These are phyloP conservation scores for Gymnogyps californianus DNA, from an alignment of 2,113 vertebrate species.

Conservation along the genomic window DNA sequence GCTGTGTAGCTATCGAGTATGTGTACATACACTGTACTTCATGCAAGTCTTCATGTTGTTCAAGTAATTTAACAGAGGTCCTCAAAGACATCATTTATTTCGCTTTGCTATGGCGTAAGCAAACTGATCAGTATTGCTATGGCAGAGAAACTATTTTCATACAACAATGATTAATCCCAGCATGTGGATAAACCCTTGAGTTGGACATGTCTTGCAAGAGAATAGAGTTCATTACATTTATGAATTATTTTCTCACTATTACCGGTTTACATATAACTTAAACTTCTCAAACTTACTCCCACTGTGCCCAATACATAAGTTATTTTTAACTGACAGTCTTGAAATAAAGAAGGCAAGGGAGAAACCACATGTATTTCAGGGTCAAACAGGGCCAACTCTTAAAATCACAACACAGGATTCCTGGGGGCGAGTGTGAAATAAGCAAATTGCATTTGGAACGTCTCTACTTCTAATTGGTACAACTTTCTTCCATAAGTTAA, in stretches of 20 bases:
- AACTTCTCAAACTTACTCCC: conserved; percentile 18
- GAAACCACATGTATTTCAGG: not conserved
- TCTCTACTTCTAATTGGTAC: not conserved
- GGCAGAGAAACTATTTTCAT: not conserved
- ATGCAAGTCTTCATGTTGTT: not conserved
- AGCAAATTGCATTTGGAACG: not conserved
- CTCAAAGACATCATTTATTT: not conserved
- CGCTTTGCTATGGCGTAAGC: accelerated
- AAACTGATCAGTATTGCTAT: not conserved
- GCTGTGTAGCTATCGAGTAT: not conserved
- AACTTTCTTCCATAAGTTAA: conserved; percentile 3
- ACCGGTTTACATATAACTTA: conserved; percentile 1
- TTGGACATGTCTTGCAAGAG: not conserved
- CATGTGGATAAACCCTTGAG: not conserved
- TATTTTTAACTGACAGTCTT: conserved; percentile 30
- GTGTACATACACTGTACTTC: accelerated
- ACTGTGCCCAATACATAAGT: not conserved
- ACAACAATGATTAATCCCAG: not conserved
- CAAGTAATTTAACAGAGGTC: not conserved
- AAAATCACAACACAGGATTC: conserved; percentile 51
- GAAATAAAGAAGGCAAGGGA: conserved; percentile 13
- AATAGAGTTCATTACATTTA: not conserved
- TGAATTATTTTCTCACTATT: conserved; percentile 31
- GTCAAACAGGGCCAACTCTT: conserved; percentile 22
- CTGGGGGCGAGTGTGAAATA: conserved; percentile 41